Evolutionary conservation across 2,113 vertebrate species (phyloP), one percentile per base, ranked within the genome.

Genomic region (Eonycteris spelaea): DNA sequence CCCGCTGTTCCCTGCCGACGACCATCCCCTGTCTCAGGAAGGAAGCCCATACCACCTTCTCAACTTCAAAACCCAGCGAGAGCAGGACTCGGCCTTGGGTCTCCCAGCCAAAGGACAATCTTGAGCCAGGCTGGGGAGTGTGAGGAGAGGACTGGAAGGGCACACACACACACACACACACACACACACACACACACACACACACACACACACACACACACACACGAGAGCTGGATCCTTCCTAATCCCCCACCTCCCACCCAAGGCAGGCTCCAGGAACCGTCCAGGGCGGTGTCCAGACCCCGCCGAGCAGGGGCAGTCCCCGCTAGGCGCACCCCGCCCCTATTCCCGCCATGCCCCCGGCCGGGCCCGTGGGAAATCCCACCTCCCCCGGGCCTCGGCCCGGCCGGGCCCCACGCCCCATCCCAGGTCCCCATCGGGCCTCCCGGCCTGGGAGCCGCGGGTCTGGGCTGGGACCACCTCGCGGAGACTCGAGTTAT

Each of bases 321-420:
- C 82, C 65, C 63, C 86, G 13, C 6, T 1, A 63, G 90, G 80
- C 87, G 59, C 90, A 86, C 65, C 53, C 53, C 38, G 80, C 84
- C 87, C 95, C 90, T 70, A 28, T 71, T 84, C 95, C 95, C 83
- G 90, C 95, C 97, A 79, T 75, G 43, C 53, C 73, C 35, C 68
- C 16, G 43, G 38, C 40, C 77, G 0, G 33, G 75, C 51, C 88
- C 1, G 40, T 61, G 84, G 61, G 18, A 38, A 86, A 15, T 83
- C 67, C 67, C 90, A 26, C 55, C 51, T 63, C 63, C 19, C 33
- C 18, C 35, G 33, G 24, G 26, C 9, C 77, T n/a, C 30, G 13
- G 57, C 82, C 78, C 6, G 26, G 70, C 82, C 78, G 5, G 26
- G 70, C 40, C 22, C 43, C 84, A 38, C 55, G 7, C 77, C 85